These are phyloP conservation scores for Acrobeloides nanus DNA, from an alignment of 2,888 invertebrate species.

Conservation along the genomic window DNA sequence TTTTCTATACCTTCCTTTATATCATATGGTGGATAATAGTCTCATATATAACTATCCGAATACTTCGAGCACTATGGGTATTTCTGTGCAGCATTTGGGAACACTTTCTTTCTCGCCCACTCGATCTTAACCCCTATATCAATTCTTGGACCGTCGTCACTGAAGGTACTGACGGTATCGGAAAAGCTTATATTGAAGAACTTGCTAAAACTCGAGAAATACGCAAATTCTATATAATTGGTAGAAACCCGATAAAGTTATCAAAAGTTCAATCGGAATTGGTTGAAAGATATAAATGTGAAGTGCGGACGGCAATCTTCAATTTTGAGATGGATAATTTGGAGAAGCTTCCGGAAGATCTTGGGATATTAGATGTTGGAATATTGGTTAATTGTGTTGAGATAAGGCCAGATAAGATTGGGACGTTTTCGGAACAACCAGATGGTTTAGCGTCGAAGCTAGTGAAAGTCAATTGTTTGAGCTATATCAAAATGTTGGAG, in stretches of 20 bases:
- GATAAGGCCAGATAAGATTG: constrained; percentile 43
- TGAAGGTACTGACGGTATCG: constrained; percentile 51
- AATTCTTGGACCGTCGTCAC: no score
- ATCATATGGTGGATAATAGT: no score
- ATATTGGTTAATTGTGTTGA: constrained; percentile 52
- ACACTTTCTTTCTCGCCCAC: no score
- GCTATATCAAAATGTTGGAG: constrained; percentile 44
- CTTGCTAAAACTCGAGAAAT: constrained; percentile 40
- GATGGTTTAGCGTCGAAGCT: constrained; percentile 42
- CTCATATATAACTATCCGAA: no score
- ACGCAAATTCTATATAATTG: constrained; percentile 44
- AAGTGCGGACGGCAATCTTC: constrained; percentile 27
- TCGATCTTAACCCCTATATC: no score
- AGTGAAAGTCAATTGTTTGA: constrained; percentile 45
- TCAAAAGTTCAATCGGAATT: constrained; percentile 30
- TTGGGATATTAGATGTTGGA: constrained; percentile 37
- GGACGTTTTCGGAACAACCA: constrained; percentile 39
- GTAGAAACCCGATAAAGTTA: constrained; percentile 41
- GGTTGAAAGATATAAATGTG: constrained; percentile 18
- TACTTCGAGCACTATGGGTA: no score
- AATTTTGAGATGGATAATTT: constrained; percentile 45
- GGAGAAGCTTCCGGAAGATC: constrained; percentile 33
- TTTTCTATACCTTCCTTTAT: no score
- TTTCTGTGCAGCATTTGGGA: no score
- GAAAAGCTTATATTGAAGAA: constrained; percentile 47